Evolutionary conservation across 2,113 vertebrate species (phyloP).

Genomic region (Ancistrus triradiatus): DNA sequence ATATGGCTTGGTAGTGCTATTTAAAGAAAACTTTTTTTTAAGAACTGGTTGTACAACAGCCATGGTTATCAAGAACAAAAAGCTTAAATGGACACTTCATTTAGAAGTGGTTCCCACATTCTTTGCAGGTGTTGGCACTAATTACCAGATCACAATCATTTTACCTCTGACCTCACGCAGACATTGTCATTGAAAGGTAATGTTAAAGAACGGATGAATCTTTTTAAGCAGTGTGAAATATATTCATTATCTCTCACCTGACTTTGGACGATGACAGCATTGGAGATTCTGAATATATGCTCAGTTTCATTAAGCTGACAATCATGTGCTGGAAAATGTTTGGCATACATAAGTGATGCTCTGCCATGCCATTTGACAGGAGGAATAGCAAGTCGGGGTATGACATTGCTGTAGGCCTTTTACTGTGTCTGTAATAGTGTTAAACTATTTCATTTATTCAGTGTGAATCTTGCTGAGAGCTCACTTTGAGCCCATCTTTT

Average conservation of each 20-base stretch:
- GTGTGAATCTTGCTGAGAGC: constrained; percentile 75
- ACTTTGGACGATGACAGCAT: constrained; percentile 14
- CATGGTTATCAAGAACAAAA: too few relatives aligned
- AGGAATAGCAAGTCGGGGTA: constrained; percentile 52
- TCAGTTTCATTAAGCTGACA: constrained; percentile 28
- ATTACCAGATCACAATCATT: too few relatives aligned
- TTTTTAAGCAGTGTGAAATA: too few relatives aligned
- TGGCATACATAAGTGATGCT: constrained; percentile 24
- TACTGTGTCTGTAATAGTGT: constrained; percentile 71
- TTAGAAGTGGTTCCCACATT: too few relatives aligned
- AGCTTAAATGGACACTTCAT: too few relatives aligned
- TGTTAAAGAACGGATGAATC: too few relatives aligned
- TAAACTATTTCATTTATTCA: constrained; percentile 83
- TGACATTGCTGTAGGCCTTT: constrained; percentile 69
- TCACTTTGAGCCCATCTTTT: constrained; percentile 59
- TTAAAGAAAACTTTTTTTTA: too few relatives aligned
- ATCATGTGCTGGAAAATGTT: constrained; percentile 4
- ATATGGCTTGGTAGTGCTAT: too few relatives aligned
- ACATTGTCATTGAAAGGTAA: too few relatives aligned
- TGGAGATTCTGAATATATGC: constrained; percentile 19
- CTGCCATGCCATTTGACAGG: constrained; percentile 22
- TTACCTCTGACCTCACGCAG: too few relatives aligned
- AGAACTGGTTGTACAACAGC: too few relatives aligned
- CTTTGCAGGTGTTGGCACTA: too few relatives aligned
- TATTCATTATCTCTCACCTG: not conserved